Conservation (phyloP, 1,140 invertebrate genomes). For the Drosophila leontia region DNA sequence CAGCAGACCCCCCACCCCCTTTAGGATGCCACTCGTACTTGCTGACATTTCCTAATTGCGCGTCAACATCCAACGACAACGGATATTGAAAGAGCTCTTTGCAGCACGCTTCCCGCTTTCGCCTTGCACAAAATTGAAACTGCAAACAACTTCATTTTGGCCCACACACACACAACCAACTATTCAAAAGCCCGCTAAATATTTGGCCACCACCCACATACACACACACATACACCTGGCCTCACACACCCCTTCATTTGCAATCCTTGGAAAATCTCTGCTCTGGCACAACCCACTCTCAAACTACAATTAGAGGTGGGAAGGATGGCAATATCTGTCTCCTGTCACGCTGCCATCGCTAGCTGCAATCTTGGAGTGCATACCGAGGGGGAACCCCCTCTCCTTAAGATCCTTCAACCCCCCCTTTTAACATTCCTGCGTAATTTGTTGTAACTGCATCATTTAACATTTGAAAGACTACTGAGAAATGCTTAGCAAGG, state of each 20-base stretch:
- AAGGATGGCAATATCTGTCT: conserved; percentile 42
- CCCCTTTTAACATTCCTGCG: conserved; percentile 51
- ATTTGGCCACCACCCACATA: conserved; percentile 27
- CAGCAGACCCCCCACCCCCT: not conserved
- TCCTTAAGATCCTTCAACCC: not conserved
- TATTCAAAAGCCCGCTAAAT: conserved; percentile 67
- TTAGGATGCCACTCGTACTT: conserved; percentile 10
- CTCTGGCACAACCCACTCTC: conserved; percentile 12
- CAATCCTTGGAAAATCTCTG: conserved; percentile 25
- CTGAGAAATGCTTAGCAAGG: conserved; percentile 45
- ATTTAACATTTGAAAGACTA: conserved; percentile 79
- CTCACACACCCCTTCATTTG: conserved; percentile 1
- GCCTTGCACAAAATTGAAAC: conserved; percentile 64
- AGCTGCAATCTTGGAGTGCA: conserved; percentile 55
- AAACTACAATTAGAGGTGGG: conserved; percentile 40
- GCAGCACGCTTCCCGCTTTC: conserved; percentile 12
- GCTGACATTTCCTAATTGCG: conserved; percentile 74
- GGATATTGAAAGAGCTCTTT: conserved; percentile 67
- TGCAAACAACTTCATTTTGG: conserved; percentile 72
- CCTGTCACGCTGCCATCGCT: conserved; percentile 41
- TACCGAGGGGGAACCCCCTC: conserved; percentile 14
- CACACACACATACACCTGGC: not conserved
- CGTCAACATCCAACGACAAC: conserved; percentile 64
- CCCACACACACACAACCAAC: conserved; percentile 35
- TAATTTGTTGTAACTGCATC: conserved; percentile 78